Percentiles rank a stretch among this genome's conserved stretches.
These are phyloP conservation scores for Ectemnius lituratus DNA, from an alignment of 2,888 invertebrate species.

Conservation along the genomic window DNA sequence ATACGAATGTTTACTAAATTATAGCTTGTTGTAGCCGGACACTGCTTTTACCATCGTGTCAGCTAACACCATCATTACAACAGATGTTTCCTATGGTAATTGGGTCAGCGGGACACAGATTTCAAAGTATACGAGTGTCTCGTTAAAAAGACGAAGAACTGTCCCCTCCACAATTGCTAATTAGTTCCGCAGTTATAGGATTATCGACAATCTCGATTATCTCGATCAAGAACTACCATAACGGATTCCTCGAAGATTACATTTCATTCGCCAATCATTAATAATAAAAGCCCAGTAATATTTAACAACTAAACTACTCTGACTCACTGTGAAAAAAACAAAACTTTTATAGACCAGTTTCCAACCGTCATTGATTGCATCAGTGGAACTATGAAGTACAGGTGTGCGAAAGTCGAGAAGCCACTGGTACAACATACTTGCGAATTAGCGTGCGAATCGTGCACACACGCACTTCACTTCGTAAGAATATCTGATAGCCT, in stretches of 20 bases:
- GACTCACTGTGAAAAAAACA: too few species aligned
- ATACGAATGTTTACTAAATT: too few species aligned
- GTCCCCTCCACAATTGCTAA: too few species aligned
- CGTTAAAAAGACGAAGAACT: not conserved
- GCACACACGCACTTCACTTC: constrained; percentile 20
- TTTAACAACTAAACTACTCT: too few species aligned
- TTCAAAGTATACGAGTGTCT: constrained; percentile 9
- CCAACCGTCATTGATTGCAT: not conserved
- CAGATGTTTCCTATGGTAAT: constrained; percentile 14
- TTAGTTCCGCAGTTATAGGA: too few species aligned
- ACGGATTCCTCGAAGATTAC: too few species aligned
- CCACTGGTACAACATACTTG: constrained; percentile 11
- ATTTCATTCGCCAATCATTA: too few species aligned
- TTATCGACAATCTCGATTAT: too few species aligned
- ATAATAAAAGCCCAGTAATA: too few species aligned
- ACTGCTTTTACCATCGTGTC: not conserved
- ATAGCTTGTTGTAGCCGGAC: too few species aligned
- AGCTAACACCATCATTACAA: not conserved
- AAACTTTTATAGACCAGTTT: too few species aligned
- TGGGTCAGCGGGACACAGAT: constrained; percentile 25
- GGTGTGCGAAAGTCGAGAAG: not conserved
- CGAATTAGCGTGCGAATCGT: constrained; percentile 54
- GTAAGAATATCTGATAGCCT: constrained; percentile 13
- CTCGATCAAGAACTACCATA: too few species aligned
- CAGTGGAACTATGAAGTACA: not conserved